These are phyloP conservation scores for Metacarcinus magister DNA, from an alignment of 2,888 invertebrate species.

Conservation along the genomic window DNA sequence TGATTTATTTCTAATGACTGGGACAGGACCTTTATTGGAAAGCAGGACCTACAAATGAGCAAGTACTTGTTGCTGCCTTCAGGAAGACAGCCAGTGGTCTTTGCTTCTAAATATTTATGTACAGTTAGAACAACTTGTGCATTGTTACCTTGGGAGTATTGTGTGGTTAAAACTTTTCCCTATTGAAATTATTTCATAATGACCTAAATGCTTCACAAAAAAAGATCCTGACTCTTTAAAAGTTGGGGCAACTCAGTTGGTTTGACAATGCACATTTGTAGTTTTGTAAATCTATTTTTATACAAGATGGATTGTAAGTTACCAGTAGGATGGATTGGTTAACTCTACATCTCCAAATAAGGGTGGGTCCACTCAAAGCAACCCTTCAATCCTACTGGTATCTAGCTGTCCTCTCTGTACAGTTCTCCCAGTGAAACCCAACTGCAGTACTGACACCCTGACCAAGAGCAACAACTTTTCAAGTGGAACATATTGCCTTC, in stretches of 20 bases:
- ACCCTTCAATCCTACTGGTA: slow-evolving; percentile 66
- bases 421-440: slow-evolving; percentile 70
- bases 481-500: slow-evolving; percentile 17
- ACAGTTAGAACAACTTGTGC: slow-evolving; percentile 79
- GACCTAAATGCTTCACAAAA: slow-evolving; percentile 49
- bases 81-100: slow-evolving; percentile 72
- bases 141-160: slow-evolving; percentile 76
- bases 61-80: slow-evolving; percentile 71
- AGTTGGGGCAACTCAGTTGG: slow-evolving; percentile 69
- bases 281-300: slow-evolving; percentile 82
- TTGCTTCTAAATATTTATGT: slow-evolving; percentile 79
- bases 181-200: slow-evolving; percentile 66
- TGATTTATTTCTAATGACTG: slow-evolving; percentile 74
- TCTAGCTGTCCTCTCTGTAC: slow-evolving; percentile 72
- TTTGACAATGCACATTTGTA: slow-evolving; percentile 82
- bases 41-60: slow-evolving; percentile 65
- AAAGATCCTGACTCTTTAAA: slow-evolving; percentile 60
- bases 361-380: slow-evolving; percentile 62
- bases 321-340: slow-evolving; percentile 67
- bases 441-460: slow-evolving; percentile 47
- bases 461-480: slow-evolving; percentile 57
- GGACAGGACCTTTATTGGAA: slow-evolving; percentile 51
- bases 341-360: slow-evolving; percentile 38
- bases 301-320: slow-evolving; percentile 74
- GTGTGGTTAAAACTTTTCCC: slow-evolving; percentile 68